Conservation (phyloP, 2,797 vertebrate species). For the Dendrocincla fuliginosa region DNA sequence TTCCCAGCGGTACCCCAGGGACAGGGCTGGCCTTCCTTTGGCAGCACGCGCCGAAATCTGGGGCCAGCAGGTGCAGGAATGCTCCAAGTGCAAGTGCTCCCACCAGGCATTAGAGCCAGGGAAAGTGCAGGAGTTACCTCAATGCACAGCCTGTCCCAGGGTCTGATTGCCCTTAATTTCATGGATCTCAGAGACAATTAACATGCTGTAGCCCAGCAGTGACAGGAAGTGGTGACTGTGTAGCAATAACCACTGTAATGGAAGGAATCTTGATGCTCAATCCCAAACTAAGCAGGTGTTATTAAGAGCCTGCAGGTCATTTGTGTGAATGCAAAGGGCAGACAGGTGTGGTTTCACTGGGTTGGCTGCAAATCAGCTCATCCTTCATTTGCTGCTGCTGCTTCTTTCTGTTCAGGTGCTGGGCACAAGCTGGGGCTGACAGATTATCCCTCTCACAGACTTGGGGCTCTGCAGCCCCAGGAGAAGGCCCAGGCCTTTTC, state of each 20-base stretch:
- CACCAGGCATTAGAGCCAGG: neutral
- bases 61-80: slow-evolving; percentile 32
- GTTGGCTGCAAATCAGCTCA: neutral
- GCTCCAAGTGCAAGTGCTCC: neutral
- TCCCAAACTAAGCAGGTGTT: neutral
- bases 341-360: neutral
- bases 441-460: neutral
- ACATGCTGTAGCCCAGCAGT: neutral
- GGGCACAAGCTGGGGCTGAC: neutral
- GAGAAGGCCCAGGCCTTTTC: too few relatives aligned
- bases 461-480: neutral
- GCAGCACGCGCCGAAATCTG: neutral
- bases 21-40: slow-evolving; percentile 59
- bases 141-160: neutral
- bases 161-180: neutral
- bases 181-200: neutral
- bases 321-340: neutral
- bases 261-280: neutral
- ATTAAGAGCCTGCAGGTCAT: neutral
- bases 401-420: neutral
- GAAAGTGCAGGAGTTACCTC: neutral
- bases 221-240: neutral
- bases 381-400: neutral
- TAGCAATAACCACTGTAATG: neutral
- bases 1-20: slow-evolving; percentile 27